These are phyloP conservation scores for Athene cunicularia DNA, from an alignment of 2,113 vertebrate species.

Conservation along the genomic window DNA sequence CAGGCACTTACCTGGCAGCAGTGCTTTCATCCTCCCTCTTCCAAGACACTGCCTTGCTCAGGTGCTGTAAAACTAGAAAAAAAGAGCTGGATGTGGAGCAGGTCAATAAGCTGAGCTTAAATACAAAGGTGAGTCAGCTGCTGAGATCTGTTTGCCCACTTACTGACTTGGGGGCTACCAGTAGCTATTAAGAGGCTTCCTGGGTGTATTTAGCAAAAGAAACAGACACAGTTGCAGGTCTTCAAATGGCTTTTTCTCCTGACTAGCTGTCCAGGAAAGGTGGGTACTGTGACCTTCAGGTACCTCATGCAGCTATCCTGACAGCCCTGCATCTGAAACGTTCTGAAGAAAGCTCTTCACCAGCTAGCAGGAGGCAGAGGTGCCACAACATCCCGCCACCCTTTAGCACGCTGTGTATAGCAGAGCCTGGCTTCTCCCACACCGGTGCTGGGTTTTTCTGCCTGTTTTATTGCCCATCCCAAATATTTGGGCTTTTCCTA, in stretches of 20 bases:
- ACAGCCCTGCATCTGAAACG: background rate
- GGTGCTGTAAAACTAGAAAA: background rate
- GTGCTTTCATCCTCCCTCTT: background rate
- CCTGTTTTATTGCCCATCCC: background rate
- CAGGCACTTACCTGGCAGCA: background rate
- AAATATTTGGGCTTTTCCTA: background rate
- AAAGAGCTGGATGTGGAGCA: background rate
- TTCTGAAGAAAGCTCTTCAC: background rate
- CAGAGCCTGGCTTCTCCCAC: background rate
- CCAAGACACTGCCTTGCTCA: background rate
- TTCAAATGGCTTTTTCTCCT: background rate
- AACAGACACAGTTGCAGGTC: background rate
- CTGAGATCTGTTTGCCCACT: background rate
- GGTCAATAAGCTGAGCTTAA: background rate
- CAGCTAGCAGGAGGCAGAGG: background rate
- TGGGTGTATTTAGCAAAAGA: background rate
- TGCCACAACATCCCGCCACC: background rate
- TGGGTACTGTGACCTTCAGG: background rate
- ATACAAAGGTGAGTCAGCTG: background rate
- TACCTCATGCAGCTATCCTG: background rate
- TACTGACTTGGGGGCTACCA: background rate
- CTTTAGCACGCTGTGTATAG: accelerated
- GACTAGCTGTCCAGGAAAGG: background rate
- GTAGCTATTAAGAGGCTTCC: background rate
- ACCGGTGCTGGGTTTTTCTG: background rate